Evolutionary conservation across 2,888 invertebrate species (phyloP).

Genomic region (Clostera curtula): DNA sequence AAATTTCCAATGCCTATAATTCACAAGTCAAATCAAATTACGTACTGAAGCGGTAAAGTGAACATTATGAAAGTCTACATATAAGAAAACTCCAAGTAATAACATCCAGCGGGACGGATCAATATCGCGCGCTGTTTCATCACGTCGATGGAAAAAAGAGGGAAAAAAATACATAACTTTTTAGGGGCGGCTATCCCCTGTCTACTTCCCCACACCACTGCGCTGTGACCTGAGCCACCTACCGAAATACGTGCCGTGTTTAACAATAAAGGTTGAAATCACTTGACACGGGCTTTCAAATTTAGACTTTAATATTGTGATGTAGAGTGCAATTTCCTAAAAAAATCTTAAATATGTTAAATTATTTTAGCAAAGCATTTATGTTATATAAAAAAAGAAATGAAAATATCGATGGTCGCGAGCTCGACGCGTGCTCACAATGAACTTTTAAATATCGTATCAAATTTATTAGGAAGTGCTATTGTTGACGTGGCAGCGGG

Average conservation of each 20-base stretch:
- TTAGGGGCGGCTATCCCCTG: constrained; percentile 62
- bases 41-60: constrained; percentile 3
- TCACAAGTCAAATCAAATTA: constrained; percentile 12
- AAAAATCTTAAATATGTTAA: no score
- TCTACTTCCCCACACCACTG: constrained; percentile 27
- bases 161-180: constrained; percentile 74
- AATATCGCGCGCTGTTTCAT: constrained; percentile 67
- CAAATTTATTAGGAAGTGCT: constrained; percentile 61
- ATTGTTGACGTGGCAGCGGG: constrained; percentile 49
- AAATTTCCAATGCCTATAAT: background rate
- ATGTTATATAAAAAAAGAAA: constrained; percentile 1
- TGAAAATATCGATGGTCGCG: constrained; percentile 39
- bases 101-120: constrained; percentile 43
- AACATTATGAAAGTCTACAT: constrained; percentile 15
- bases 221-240: constrained; percentile 31
- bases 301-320: no score
- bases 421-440: constrained; percentile 60
- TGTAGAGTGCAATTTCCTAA: no score
- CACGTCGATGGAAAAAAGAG: constrained; percentile 71
- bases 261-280: no score
- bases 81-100: constrained; percentile 14
- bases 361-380: no score
- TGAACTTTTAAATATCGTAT: constrained; percentile 62
- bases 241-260: constrained; percentile 41
- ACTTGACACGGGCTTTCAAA: no score